These are phyloP conservation scores for Meghimatium bilineatum DNA, from an alignment of 2,888 invertebrate species.

Conservation along the genomic window DNA sequence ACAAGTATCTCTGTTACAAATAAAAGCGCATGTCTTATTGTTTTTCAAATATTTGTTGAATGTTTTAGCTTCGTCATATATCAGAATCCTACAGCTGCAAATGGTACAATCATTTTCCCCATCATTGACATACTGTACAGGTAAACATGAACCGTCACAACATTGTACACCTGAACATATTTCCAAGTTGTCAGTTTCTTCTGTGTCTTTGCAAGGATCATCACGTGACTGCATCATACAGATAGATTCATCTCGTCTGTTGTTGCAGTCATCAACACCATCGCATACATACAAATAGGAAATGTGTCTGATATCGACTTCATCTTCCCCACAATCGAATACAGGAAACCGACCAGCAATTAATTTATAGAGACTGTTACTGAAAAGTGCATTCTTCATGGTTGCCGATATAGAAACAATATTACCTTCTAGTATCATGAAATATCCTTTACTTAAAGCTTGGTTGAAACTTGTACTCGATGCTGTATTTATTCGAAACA, in stretches of 20 bases:
- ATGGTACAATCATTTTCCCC: conserved; percentile 8
- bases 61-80: background rate
- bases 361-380: too few relatives aligned
- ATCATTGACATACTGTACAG: background rate
- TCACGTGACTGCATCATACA: background rate
- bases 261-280: conserved; percentile 2
- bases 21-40: conserved; percentile 8
- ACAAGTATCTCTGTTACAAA: background rate
- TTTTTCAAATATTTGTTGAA: background rate
- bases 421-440: background rate
- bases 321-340: conserved; percentile 6
- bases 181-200: too few relatives aligned
- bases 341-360: too few relatives aligned
- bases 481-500: too few relatives aligned
- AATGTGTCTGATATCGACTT: background rate
- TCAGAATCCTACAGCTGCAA: background rate
- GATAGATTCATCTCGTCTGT: conserved; percentile 8
- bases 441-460: conserved; percentile 1
- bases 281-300: conserved; percentile 2
- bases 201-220: too few relatives aligned
- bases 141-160: conserved; percentile 25
- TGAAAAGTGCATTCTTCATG: too few relatives aligned
- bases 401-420: background rate
- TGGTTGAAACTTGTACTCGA: background rate
- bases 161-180: background rate